A percentile compares a stretch with the other conserved stretches of the same genome.
Evolutionary conservation across 2,888 invertebrate species (phyloP).

Genomic region (Scrobipalpa costella): DNA sequence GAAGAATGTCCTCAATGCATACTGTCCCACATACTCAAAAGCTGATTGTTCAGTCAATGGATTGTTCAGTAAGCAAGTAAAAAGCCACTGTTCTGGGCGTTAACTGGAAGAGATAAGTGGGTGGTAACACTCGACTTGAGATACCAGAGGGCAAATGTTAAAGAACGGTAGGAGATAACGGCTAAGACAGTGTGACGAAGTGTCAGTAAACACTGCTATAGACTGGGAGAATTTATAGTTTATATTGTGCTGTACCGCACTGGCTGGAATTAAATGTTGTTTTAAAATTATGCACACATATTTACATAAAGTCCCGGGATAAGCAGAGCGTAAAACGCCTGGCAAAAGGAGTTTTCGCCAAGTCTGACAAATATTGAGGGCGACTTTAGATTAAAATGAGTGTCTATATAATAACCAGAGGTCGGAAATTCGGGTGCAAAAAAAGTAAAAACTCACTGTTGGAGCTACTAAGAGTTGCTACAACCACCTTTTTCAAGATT

Average conservation of each 20-base stretch:
- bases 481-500: no score
- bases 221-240: constrained; percentile 5
- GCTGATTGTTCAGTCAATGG: constrained; percentile 47
- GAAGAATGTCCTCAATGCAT: constrained; percentile 8
- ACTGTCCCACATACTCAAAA: constrained; percentile 18
- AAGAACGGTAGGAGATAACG: constrained; percentile 63
- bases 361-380: no score
- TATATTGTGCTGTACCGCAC: background rate
- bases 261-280: no score
- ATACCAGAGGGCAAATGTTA: constrained; percentile 69
- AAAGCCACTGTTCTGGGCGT: constrained; percentile 59
- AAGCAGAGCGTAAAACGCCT: no score
- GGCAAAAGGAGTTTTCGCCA: no score
- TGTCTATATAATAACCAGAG: no score
- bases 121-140: constrained; percentile 63
- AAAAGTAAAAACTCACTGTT: no score
- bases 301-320: no score
- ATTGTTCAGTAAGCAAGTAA: constrained; percentile 51
- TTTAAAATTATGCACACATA: no score
- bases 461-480: no score
- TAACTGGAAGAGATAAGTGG: constrained; percentile 56
- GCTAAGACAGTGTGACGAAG: constrained; percentile 70
- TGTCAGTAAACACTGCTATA: constrained; percentile 52
- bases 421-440: no score
- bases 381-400: no score